Base-by-base conservation (phyloP, 2,113 vertebrate genomes). In the Perognathus longimembris region DNA sequence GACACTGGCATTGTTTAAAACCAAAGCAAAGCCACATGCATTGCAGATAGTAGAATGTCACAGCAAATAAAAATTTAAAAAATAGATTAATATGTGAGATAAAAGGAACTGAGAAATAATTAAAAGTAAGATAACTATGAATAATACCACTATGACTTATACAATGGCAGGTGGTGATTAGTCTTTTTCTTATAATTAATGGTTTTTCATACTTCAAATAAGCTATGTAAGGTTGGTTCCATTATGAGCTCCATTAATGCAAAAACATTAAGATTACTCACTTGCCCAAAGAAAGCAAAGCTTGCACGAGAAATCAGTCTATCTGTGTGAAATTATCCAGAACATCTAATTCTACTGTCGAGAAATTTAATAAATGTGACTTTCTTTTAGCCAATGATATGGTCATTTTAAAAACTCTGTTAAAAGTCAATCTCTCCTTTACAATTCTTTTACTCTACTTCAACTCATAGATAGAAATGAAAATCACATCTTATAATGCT, bases 31-130 rank as follows among this genome's bases (percentile, higher is more conserved):
- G 9, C 30, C 10, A 30, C 86, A 1, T 54, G 70, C 70, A 32
- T 26, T 10, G 70, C 7, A 70, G 36, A 73, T 32, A 34, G 32
- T 9, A 88, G 45, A 18, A 28, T 11, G 0, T 75, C 12, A 36
- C 79, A 77, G 11, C 69, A 93, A 92, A 88, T 86, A 8, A 71
- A 89, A 94, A 61, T 28, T 45, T 64, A 24, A 1, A 20, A 86
- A 84, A 67, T 26, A 24, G 57, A 36, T 67, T 4, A 3, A 92
- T 32, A 71, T 73, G 73, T 86, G 1, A 85, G 14, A 32, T 63
- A 38, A 0, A 64, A 8, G 14, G 30, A 89, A 77, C 24, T 73
- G 6, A 82, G 34, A 71, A 45, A 69, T 54, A 42, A 40, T 61
- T 84, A 54, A 54, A 54, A 54, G 17, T 15, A 54, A 54, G 50